Base-by-base conservation (phyloP, 2,797 vertebrate genomes). In the Fringilla coelebs region DNA sequence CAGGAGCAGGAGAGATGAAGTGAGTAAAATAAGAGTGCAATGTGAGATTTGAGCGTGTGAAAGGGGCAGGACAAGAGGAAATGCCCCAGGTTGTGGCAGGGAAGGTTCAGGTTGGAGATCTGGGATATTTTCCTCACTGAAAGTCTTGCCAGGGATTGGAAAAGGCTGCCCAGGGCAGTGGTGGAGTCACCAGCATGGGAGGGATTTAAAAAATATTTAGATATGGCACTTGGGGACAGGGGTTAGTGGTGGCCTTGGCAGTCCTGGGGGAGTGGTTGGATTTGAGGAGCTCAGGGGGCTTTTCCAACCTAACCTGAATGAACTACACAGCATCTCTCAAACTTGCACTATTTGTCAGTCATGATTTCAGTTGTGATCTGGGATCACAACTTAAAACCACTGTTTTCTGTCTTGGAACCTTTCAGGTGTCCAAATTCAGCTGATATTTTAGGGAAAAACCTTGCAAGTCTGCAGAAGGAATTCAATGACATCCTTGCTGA, bases 401-500 rank as follows among this genome's bases (percentile, higher is more conserved):
- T 65, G 0, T 41, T 79, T 88, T 48, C n/a, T 91, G 8, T 29
- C 71, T 62, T 85, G 38, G 70, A 72, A 62, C 24, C 34, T 86
- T 86, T 43, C 91, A 98, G 98, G 48, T 94, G 82, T 34, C 72
- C 71, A 67, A 96, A 92, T 79, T 87, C 98, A 90, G 95, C 96
- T 43, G 97, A 98, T 89, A 28, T 93, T 90, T 92, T 98, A 90
- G 98, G 98, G 78, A 96, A 96, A 89, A 98, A 97, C 88, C 95
- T 99, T 86, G 96, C 96, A 58, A 98, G 94, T 63, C 97, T 99
- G 81, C 98, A 98, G 93, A 97, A 97, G 51, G 97, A 98, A 52
- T 95, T 98, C 32, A 95, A 13, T 75, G 91, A 95, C 85, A 96
- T 98, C 15, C 96, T 98, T 76, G 94, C 95, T 88, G 97, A 82